Percentiles rank a stretch among this genome's conserved stretches.
These are phyloP conservation scores for Lysiphlebus fabarum DNA, from an alignment of 1,140 invertebrate species.

Conservation along the genomic window DNA sequence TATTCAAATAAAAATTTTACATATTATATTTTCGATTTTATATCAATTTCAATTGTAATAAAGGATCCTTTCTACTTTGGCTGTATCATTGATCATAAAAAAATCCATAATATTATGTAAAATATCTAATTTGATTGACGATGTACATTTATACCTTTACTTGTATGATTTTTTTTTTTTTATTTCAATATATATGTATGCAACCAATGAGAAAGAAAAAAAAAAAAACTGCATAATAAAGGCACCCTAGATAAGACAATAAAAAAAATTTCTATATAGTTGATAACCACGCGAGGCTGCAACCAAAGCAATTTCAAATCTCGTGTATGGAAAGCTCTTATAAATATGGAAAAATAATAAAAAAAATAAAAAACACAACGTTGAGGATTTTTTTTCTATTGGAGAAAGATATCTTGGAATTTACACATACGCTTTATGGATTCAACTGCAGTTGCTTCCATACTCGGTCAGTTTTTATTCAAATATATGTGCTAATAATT, in stretches of 20 bases:
- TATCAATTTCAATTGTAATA: constrained; percentile 12
- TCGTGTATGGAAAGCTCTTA: no score
- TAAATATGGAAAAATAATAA: no score
- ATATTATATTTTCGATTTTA: background rate
- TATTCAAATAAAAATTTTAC: no score
- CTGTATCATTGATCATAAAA: constrained; percentile 16
- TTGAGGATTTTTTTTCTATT: no score
- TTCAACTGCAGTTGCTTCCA: constrained; percentile 10
- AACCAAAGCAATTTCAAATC: no score
- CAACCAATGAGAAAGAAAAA: constrained; percentile 15
- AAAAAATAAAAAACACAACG: no score
- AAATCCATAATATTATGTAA: constrained; percentile 3
- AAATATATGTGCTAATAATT: constrained; percentile 52
- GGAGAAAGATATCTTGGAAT: no score
- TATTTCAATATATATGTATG: constrained; percentile 1
- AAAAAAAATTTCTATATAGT: no score
- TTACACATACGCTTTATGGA: background rate
- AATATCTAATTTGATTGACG: constrained; percentile 13
- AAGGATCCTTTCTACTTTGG: constrained; percentile 7
- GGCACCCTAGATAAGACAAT: no score
- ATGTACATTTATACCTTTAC: constrained; percentile 14
- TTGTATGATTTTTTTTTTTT: constrained; percentile 34
- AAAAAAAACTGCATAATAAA: background rate
- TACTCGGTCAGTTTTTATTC: constrained; percentile 38
- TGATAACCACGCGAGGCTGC: no score